Conservation (phyloP, 2,888 invertebrate genomes). For the Drosophila formosana region DNA sequence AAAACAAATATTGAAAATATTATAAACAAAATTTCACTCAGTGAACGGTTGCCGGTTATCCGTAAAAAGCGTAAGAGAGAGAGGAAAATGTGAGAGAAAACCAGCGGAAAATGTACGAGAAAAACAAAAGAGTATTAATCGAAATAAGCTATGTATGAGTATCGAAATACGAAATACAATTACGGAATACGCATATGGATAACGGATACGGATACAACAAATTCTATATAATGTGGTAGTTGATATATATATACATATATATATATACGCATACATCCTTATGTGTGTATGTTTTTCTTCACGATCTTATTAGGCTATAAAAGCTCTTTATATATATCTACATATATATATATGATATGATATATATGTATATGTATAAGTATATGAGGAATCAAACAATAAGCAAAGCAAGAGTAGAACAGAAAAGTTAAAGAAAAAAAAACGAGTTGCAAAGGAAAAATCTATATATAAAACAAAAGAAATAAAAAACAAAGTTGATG, state of each 20-base stretch:
- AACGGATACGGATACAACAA: constrained; percentile 19
- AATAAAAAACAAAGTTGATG: constrained; percentile 84
- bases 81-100: constrained; percentile 40
- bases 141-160: constrained; percentile 44
- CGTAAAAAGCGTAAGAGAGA: constrained; percentile 45
- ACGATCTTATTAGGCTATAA: constrained; percentile 67
- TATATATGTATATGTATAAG: constrained; percentile 23
- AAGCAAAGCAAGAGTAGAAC: constrained; percentile 35
- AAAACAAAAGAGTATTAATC: constrained; percentile 70
- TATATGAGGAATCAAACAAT: constrained; percentile 47
- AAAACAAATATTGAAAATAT: constrained; percentile 77
- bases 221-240: constrained; percentile 56
- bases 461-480: constrained; percentile 31
- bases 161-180: constrained; percentile 31
- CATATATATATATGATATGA: constrained; percentile 18
- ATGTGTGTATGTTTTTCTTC: constrained; percentile 61
- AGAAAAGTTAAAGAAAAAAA: constrained; percentile 12
- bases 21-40: constrained; percentile 73
- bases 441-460: constrained; percentile 36
- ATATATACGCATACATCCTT: constrained; percentile 30
- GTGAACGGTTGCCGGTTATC: constrained; percentile 72
- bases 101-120: constrained; percentile 48
- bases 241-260: constrained; percentile 25
- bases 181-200: constrained; percentile 11
- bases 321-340: constrained; percentile 44